Percentiles rank a stretch among this genome's conserved stretches.
Conservation (phyloP, 2,888 invertebrate genomes). For the Sialis fuliginosa region DNA sequence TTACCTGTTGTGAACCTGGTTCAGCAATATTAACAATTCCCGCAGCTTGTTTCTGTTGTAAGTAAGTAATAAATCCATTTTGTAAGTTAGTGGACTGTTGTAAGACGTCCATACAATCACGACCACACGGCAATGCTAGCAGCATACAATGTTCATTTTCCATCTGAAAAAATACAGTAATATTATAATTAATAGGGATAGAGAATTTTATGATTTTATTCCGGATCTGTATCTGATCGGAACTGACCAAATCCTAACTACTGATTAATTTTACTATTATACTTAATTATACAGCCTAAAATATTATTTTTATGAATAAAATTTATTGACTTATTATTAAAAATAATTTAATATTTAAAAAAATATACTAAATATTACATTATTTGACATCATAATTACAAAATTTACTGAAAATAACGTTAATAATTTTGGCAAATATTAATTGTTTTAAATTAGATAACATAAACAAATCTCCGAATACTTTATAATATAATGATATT, state of each 20-base stretch:
- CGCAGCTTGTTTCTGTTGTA: conserved; percentile 93
- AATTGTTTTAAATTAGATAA: too few species aligned
- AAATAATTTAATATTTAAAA: too few species aligned
- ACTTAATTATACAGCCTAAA: too few species aligned
- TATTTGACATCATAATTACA: not conserved
- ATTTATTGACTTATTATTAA: too few species aligned
- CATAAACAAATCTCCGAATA: not conserved
- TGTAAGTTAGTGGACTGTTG: conserved; percentile 83
- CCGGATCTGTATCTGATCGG: too few species aligned
- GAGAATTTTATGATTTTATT: too few species aligned
- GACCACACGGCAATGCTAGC: conserved; percentile 87
- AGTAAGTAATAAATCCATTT: conserved; percentile 87
- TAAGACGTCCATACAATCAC: conserved; percentile 82
- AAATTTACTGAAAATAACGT: too few species aligned
- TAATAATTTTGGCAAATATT: too few species aligned
- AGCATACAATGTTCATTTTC: conserved; percentile 93
- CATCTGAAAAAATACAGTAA: conserved; percentile 37
- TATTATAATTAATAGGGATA: not conserved
- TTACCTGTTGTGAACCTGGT: conserved; percentile 73
- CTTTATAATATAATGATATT: not conserved
- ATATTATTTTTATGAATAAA: too few species aligned
- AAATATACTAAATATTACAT: not conserved
- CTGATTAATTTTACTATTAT: not conserved
- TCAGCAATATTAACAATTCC: conserved; percentile 93
- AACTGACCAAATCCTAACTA: conserved; percentile 4